phyloP scores from a whole-genome alignment of 2,797 vertebrate genomes.

The Pseudopleuronectes americanus region DNA sequence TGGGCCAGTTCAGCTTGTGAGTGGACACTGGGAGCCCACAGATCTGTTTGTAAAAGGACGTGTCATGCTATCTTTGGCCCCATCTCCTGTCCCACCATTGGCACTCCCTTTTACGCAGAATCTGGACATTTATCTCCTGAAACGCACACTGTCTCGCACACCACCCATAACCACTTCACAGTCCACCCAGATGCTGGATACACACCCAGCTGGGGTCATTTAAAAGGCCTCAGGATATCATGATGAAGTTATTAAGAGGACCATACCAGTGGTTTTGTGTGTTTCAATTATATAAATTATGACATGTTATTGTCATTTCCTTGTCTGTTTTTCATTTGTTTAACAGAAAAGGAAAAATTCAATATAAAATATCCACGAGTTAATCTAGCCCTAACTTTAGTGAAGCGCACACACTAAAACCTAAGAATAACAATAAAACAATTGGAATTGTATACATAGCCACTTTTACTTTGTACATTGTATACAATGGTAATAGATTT shows the following conservation, averaged over 20 bases:
- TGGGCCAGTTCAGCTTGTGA: conserved; percentile 28
- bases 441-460: too few relatives aligned
- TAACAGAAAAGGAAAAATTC: too few relatives aligned
- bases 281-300: too few relatives aligned
- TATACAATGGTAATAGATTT: too few relatives aligned
- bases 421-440: too few relatives aligned
- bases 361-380: too few relatives aligned
- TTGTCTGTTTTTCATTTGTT: too few relatives aligned
- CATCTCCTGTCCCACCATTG: conserved; percentile 62
- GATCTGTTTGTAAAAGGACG: conserved; percentile 40
- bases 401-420: too few relatives aligned
- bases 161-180: conserved; percentile 65
- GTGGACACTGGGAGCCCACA: conserved; percentile 1
- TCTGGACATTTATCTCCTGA: conserved; percentile 76
- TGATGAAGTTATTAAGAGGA: conserved; percentile 22
- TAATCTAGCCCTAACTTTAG: too few relatives aligned
- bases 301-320: too few relatives aligned
- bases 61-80: conserved; percentile 68
- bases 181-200: conserved; percentile 56
- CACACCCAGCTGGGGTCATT: conserved; percentile 43
- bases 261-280: background rate
- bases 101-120: conserved; percentile 72
- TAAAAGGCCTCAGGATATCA: conserved; percentile 11
- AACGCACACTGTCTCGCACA: conserved; percentile 65
- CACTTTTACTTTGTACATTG: too few relatives aligned